These are phyloP conservation scores for Allygus modestus DNA, from an alignment of 2,888 invertebrate genomes.

Conservation along the genomic window DNA sequence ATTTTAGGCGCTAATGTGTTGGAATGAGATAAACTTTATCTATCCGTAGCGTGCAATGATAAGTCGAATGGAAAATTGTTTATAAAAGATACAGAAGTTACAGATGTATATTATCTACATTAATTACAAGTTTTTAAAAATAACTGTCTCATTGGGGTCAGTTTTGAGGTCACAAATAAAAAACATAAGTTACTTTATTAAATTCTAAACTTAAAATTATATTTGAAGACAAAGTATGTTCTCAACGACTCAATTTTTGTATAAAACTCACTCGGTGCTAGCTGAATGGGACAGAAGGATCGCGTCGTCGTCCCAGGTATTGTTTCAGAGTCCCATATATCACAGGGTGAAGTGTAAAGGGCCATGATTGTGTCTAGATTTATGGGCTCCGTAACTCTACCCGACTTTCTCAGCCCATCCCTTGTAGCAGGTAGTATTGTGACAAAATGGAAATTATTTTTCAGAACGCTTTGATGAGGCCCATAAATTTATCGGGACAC, in stretches of 20 bases:
- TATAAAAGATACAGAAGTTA: background rate
- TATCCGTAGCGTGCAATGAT: constrained; percentile 10
- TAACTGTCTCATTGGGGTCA: too few species aligned
- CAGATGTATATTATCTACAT: too few species aligned
- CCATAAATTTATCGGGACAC: constrained; percentile 58
- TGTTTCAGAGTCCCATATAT: constrained; percentile 55
- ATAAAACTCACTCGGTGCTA: background rate
- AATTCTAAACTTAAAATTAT: too few species aligned
- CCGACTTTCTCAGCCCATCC: constrained; percentile 52
- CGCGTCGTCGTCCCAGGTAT: constrained; percentile 37
- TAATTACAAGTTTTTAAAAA: too few species aligned
- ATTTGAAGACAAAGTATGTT: background rate
- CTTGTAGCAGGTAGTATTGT: constrained; percentile 61
- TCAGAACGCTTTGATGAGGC: constrained; percentile 62
- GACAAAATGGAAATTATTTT: constrained; percentile 65
- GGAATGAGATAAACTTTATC: constrained; percentile 43
- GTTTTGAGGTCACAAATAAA: too few species aligned
- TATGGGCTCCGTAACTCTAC: background rate
- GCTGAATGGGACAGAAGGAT: constrained; percentile 33
- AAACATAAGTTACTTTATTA: too few species aligned
- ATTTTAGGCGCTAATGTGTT: constrained; percentile 43
- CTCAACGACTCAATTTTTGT: background rate
- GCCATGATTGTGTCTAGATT: constrained; percentile 42
- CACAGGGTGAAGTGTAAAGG: constrained; percentile 48
- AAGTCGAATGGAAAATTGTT: background rate